Evolutionary conservation across 2,113 vertebrate genomes (phyloP).

Genomic region (Rhea pennata): DNA sequence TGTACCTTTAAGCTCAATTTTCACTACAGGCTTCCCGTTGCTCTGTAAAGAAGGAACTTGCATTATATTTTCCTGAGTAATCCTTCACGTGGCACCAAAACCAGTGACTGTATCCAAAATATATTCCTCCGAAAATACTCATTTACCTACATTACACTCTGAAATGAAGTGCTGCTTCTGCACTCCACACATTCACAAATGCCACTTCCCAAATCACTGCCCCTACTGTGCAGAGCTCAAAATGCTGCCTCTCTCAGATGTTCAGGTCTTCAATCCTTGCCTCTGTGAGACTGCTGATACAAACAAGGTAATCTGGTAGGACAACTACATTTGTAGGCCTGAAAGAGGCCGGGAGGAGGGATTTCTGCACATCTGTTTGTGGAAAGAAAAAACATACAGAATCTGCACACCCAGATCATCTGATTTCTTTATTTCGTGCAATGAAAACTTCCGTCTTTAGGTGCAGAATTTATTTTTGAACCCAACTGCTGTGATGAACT

Average conservation of each 20-base stretch:
- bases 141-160: rapidly evolving
- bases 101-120: neutral
- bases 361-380: neutral
- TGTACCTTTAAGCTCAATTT: neutral
- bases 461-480: neutral
- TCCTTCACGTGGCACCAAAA: neutral
- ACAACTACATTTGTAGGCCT: neutral
- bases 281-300: rapidly evolving
- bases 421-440: neutral
- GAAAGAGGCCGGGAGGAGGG: neutral
- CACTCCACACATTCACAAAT: neutral
- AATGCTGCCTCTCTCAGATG: no score
- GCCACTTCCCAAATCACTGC: neutral
- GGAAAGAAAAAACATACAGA: neutral
- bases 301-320: no score
- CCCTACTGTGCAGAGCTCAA: neutral
- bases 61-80: neutral
- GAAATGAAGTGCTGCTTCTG: no score
- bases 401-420: rapidly evolving
- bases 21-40: neutral
- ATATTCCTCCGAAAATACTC: neutral
- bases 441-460: neutral
- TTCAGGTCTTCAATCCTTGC: neutral
- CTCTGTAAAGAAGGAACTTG: neutral
- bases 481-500: neutral